phyloP scores from a whole-genome alignment of 2,797 vertebrate species.

The Platalea minor region DNA sequence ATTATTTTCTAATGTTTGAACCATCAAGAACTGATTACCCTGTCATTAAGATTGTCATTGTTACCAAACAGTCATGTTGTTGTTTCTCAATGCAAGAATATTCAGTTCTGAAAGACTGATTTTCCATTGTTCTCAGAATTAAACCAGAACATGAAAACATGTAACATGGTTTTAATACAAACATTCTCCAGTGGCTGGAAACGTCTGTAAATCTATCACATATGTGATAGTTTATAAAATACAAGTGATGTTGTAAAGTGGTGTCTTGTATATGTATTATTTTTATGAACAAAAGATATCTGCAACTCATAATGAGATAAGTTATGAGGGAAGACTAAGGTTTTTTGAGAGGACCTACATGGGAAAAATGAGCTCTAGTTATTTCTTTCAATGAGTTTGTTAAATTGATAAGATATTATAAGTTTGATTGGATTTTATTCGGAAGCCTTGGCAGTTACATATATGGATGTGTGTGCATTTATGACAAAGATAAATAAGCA shows the following conservation, averaged over 20 bases:
- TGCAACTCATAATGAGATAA: slow-evolving; percentile 30
- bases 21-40: neutral
- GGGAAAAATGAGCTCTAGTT: neutral
- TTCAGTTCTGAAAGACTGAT: neutral
- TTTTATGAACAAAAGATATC: slow-evolving; percentile 24
- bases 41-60: neutral
- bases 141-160: slow-evolving; percentile 33
- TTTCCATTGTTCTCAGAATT: slow-evolving; percentile 17
- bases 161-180: slow-evolving; percentile 31
- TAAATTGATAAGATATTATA: neutral
- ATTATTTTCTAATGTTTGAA: neutral
- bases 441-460: neutral
- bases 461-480: neutral
- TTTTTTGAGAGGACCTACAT: neutral
- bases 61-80: neutral
- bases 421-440: neutral
- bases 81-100: neutral
- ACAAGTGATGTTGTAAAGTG: neutral
- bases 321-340: neutral
- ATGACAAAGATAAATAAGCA: neutral
- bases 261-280: slow-evolving; percentile 2
- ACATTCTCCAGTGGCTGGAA: slow-evolving; percentile 33
- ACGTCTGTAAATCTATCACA: slow-evolving; percentile 5
- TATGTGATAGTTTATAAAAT: slow-evolving; percentile 4
- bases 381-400: neutral